Percentiles rank a stretch among this genome's conserved stretches.
phyloP scores from a whole-genome alignment of 30 jellyfish, hydroid and myxozoan genomes.

The Aurelia aurita complex sp. Pacific region DNA sequence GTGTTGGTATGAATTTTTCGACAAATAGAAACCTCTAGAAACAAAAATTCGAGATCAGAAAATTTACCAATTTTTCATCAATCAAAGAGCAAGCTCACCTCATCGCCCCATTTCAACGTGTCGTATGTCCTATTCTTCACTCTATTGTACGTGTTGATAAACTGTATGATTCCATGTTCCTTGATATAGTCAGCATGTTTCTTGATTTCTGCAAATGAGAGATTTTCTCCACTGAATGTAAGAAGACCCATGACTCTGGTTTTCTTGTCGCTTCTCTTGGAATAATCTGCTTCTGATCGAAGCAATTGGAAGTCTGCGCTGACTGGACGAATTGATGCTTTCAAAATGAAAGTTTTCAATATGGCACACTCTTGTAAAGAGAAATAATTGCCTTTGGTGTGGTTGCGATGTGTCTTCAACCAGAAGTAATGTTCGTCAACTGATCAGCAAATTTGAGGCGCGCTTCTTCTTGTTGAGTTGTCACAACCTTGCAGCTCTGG shows the following conservation, averaged over 20 bases:
- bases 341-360: conserved; percentile 18
- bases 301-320: too few species aligned
- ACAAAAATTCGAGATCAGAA: too few species aligned
- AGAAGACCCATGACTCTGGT: conserved; percentile 56
- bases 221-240: conserved; percentile 67
- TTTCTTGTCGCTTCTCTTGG: background rate
- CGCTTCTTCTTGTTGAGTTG: background rate
- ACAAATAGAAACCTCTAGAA: too few species aligned
- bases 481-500: background rate
- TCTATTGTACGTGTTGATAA: conserved; percentile 83
- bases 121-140: conserved; percentile 86
- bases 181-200: conserved; percentile 81
- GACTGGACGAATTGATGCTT: conserved; percentile 8
- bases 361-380: conserved; percentile 58
- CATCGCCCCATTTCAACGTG: conserved; percentile 98
- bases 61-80: too few species aligned
- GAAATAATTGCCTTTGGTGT: conserved; percentile 1
- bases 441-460: background rate
- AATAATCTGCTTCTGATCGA: too few species aligned
- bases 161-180: conserved; percentile 92
- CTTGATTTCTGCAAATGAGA: conserved; percentile 89
- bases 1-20: too few species aligned
- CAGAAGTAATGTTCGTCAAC: background rate
- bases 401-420: background rate
- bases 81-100: conserved; percentile 52